These are phyloP conservation scores for Phlogophora meticulosa DNA, from an alignment of 2,888 invertebrate species.

Conservation along the genomic window DNA sequence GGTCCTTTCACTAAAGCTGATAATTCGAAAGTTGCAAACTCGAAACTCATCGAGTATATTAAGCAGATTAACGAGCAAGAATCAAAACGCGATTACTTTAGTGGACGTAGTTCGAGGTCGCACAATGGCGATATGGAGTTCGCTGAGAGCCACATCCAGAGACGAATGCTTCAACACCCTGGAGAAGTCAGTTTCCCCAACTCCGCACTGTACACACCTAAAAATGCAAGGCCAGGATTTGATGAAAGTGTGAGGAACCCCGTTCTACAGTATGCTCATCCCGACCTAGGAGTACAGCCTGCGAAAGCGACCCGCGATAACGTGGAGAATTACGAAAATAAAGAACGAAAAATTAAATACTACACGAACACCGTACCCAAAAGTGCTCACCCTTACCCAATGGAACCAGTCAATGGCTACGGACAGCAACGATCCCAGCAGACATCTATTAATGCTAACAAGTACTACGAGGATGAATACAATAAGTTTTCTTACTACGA, in stretches of 20 bases:
- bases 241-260: slow-evolving; percentile 94
- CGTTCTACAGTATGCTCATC: slow-evolving; percentile 95
- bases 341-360: slow-evolving; percentile 86
- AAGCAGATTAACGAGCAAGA: slow-evolving; percentile 93
- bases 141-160: slow-evolving; percentile 92
- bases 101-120: slow-evolving; percentile 88
- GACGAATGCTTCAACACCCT: slow-evolving; percentile 93
- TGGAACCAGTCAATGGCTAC: slow-evolving; percentile 87
- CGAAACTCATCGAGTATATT: slow-evolving; percentile 92
- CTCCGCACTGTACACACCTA: slow-evolving; percentile 92
- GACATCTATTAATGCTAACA: slow-evolving; percentile 84
- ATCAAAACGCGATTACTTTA: slow-evolving; percentile 91
- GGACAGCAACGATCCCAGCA: slow-evolving; percentile 87
- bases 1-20: slow-evolving; percentile 93
- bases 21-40: slow-evolving; percentile 91
- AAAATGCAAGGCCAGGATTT: slow-evolving; percentile 91
- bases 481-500: slow-evolving; percentile 91
- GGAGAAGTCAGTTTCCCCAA: slow-evolving; percentile 92
- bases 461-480: slow-evolving; percentile 88
- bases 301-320: slow-evolving; percentile 91
- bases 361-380: slow-evolving; percentile 89
- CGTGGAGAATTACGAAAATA: slow-evolving; percentile 78
- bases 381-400: slow-evolving; percentile 91
- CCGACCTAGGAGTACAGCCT: slow-evolving; percentile 94
- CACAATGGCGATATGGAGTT: slow-evolving; percentile 86